phyloP scores from a whole-genome alignment of 37 sponge, comb jelly and placozoan species.

The Beroe forskalii region DNA sequence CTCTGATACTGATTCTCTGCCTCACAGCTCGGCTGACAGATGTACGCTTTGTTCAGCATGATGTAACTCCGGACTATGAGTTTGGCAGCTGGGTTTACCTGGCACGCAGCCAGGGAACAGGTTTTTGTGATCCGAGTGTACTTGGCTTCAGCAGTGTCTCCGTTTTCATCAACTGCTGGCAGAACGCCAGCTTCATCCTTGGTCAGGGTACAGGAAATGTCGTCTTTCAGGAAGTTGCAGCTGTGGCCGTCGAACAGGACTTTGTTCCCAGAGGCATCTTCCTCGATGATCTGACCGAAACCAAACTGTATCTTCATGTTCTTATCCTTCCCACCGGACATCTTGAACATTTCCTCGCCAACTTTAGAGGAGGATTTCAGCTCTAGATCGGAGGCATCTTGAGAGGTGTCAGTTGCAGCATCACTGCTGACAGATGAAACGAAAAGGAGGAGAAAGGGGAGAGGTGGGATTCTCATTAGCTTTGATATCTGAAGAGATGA shows the following conservation, averaged over 20 bases:
- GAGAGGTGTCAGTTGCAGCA: background rate
- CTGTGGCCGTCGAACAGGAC: background rate
- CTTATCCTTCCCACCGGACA: background rate
- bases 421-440: no score
- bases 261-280: background rate
- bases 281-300: background rate
- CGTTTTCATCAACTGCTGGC: background rate
- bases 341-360: constrained; percentile 15
- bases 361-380: background rate
- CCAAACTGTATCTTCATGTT: background rate
- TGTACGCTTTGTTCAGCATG: constrained; percentile 40
- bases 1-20: constrained; percentile 1
- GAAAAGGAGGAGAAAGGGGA: no score
- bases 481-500: no score
- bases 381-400: background rate
- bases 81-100: background rate
- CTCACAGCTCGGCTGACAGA: constrained; percentile 10
- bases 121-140: constrained; percentile 7
- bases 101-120: background rate
- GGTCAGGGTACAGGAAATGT: background rate
- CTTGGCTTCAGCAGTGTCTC: background rate
- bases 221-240: background rate
- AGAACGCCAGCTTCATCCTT: background rate
- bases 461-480: no score
- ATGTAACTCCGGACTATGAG: constrained; percentile 7